phyloP scores from a whole-genome alignment of 2,113 vertebrate genomes.

The Eolophus roseicapilla region DNA sequence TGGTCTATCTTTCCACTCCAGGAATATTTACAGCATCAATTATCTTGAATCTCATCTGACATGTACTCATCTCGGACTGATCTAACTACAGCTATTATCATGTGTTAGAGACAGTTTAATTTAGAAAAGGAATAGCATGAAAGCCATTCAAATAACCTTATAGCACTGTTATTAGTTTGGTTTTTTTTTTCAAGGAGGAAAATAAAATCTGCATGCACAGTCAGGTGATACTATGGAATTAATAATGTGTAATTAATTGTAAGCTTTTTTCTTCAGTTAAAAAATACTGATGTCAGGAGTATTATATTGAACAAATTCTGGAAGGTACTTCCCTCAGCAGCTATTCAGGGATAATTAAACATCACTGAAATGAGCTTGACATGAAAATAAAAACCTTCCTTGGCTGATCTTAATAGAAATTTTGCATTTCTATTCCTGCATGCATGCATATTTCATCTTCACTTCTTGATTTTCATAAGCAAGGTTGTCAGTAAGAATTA shows the following conservation, averaged over 20 bases:
- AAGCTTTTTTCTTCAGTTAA: not conserved
- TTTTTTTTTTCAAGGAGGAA: not conserved
- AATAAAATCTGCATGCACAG: not conserved
- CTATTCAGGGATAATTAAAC: not conserved
- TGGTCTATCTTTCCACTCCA: not conserved
- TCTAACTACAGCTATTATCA: not conserved
- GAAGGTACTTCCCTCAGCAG: not conserved
- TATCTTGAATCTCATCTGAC: not conserved
- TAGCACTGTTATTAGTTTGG: not conserved
- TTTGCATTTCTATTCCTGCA: not conserved
- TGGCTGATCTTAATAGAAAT: not conserved
- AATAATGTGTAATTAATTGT: not conserved
- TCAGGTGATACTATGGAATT: not conserved
- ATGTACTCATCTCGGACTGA: not conserved
- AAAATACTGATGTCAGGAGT: not conserved
- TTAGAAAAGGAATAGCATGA: not conserved
- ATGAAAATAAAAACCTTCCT: not conserved
- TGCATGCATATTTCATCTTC: not conserved
- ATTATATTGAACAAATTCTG: not conserved
- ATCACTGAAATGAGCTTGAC: not conserved
- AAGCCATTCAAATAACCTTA: not conserved
- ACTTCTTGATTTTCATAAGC: not conserved
- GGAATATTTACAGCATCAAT: constrained; percentile 8
- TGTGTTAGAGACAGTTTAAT: not conserved
- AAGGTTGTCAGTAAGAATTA: not conserved